phyloP scores from a whole-genome alignment of 2,797 vertebrate species.

The Aplochiton taeniatus region DNA sequence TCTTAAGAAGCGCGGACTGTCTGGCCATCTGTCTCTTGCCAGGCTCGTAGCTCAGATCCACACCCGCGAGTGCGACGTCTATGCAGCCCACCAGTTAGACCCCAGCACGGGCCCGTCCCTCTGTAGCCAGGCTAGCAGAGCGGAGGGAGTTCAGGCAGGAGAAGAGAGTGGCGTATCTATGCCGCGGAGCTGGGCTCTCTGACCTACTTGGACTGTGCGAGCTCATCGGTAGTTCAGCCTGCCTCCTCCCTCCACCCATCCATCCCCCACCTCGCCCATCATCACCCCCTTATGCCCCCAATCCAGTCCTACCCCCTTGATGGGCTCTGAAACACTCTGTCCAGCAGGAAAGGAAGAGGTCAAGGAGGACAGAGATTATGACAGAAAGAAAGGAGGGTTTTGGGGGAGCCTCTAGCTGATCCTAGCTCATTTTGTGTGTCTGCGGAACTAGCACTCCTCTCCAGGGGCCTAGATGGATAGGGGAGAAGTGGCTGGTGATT shows the following conservation, averaged over 20 bases:
- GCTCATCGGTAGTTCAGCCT: conserved; percentile 55
- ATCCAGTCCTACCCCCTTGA: not conserved
- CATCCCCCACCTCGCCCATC: not conserved
- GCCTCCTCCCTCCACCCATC: not conserved
- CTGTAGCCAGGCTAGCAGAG: conserved; percentile 9
- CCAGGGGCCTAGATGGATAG: too few species aligned
- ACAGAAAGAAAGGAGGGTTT: too few species aligned
- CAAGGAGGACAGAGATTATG: too few species aligned
- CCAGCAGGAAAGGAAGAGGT: too few species aligned
- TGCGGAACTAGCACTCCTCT: not conserved
- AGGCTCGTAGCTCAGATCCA: too few species aligned
- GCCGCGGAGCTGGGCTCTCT: conserved; percentile 23
- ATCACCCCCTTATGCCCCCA: not conserved
- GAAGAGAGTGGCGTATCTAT: conserved; percentile 22
- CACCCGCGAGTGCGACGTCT: too few species aligned
- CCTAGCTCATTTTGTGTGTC: not conserved
- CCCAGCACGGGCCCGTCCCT: too few species aligned
- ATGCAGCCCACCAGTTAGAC: too few species aligned
- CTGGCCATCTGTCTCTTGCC: too few species aligned
- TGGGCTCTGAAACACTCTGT: conserved; percentile 3
- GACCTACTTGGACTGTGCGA: conserved; percentile 56
- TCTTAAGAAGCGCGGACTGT: too few species aligned
- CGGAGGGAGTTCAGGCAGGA: not conserved
- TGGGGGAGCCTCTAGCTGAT: too few species aligned
- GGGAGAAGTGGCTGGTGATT: too few species aligned